A percentile compares a stretch with the other conserved stretches of the same genome.
Evolutionary conservation across 1,140 invertebrate genomes (phyloP).

Genomic region (Drosophila ohnishii): DNA sequence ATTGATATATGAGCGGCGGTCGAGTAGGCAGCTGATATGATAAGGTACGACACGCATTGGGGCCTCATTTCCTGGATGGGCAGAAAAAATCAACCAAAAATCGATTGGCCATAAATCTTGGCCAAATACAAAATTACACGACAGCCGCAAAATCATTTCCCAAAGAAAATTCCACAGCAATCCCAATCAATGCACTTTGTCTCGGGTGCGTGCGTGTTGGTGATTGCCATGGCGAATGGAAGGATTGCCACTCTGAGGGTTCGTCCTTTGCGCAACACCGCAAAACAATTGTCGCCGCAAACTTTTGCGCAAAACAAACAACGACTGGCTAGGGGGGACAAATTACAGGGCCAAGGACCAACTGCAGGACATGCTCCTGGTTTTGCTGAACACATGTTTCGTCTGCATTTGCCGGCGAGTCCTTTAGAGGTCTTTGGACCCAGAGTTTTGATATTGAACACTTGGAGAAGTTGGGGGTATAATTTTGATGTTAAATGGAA

Average conservation of each 20-base stretch:
- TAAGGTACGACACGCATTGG: slow-evolving; percentile 31
- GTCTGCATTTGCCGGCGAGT: slow-evolving; percentile 24
- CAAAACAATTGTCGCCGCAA: slow-evolving; percentile 77
- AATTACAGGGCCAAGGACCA: slow-evolving; percentile 58
- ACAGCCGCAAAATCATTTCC: slow-evolving; percentile 35
- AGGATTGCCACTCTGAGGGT: slow-evolving; percentile 13
- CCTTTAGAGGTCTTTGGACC: slow-evolving; percentile 14
- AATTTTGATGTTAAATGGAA: rapidly evolving
- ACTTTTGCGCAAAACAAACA: slow-evolving; percentile 66
- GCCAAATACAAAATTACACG: slow-evolving; percentile 35
- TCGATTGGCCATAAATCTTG: slow-evolving; percentile 43
- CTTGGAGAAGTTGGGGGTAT: background rate
- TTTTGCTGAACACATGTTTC: slow-evolving; percentile 49
- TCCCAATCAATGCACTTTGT: slow-evolving; percentile 32
- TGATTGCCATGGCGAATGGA: slow-evolving; percentile 19
- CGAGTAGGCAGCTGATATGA: slow-evolving; percentile 50
- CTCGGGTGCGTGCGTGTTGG: slow-evolving; percentile 31
- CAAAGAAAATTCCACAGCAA: slow-evolving; percentile 45
- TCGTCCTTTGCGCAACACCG: slow-evolving; percentile 30
- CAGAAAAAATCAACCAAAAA: slow-evolving; percentile 8
- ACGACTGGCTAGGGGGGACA: slow-evolving; percentile 48
- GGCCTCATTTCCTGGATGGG: slow-evolving; percentile 2
- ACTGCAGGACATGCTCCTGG: slow-evolving; percentile 52
- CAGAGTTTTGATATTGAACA: slow-evolving; percentile 8
- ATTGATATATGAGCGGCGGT: slow-evolving; percentile 46